Base-by-base conservation (phyloP, 2,888 invertebrate species). In the Plagiodera versicolora region DNA sequence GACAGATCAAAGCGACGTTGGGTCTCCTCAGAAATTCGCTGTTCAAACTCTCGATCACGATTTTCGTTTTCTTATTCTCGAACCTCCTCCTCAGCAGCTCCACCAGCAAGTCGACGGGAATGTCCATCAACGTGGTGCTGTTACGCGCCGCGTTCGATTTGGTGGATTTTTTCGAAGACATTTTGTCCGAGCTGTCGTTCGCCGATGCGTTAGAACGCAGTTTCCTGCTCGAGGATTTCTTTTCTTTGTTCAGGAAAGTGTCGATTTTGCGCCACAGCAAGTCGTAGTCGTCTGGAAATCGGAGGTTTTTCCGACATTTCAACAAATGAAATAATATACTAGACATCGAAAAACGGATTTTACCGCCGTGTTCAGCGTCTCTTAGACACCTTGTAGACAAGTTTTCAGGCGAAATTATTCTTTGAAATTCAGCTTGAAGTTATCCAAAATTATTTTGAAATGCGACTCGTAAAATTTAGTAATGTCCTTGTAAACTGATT, bases 21-120 rank as follows among this genome's bases (percentile, higher is more conserved):
- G 73, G 70, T 17, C 70, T 67, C 5, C 64, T 57, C 10, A 80
- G 57, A 60, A 80, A 79, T 6, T 66, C 64, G 56, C 77, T 79
- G 14, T 72, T 35, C 18, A 80, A 66, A 24, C 74, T 74, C 61
- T 79, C 79, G n/a, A 61, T 58, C 11, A 61, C 35, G n/a, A 61
- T n/a, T 9, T 6, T 49, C 20, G 3, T 24, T n/a, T 28, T 19
- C n/a, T 50, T 14, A 19, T 56, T 58, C 8, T 61, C 56, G 19
- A 77, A 51, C 61, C 70, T 70, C 10, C 60, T 45, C 50, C 65
- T 65, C 16, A 78, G 48, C 19, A 78, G 58, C 35, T 75, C 71
- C 4, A 60, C 63, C 2, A 76, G 64, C 3, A 70, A 56, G 1
- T 74, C 71, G 52, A 69, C 59, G 0, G 73, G 64, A 16, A 79